These are phyloP conservation scores for Cephalotes varians DNA, from an alignment of 2,888 invertebrate genomes.

Conservation along the genomic window DNA sequence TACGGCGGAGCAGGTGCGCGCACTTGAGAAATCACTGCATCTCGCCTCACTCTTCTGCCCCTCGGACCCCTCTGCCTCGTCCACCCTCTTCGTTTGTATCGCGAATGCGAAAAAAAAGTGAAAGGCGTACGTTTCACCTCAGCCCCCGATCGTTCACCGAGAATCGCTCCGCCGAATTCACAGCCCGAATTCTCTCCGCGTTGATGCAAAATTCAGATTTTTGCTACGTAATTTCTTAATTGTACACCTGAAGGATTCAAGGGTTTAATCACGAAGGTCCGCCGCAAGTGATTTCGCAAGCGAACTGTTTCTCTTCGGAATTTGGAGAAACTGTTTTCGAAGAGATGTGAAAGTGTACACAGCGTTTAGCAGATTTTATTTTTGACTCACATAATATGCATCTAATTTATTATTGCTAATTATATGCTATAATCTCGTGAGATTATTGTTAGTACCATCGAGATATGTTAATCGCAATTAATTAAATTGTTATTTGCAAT, in stretches of 20 bases:
- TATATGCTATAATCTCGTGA: neutral
- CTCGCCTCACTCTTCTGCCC: slow-evolving; percentile 22
- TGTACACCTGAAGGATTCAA: slow-evolving; percentile 11
- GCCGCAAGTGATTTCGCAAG: slow-evolving; percentile 29
- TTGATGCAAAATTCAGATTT: slow-evolving; percentile 37
- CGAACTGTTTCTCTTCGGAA: neutral
- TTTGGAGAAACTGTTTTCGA: slow-evolving; percentile 6
- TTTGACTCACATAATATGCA: neutral
- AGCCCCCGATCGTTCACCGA: neutral
- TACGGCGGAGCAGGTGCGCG: slow-evolving; percentile 67
- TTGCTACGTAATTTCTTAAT: slow-evolving; percentile 47
- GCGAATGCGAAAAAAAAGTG: slow-evolving; percentile 4
- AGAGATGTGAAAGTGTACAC: neutral
- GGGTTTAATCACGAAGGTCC: slow-evolving; percentile 13
- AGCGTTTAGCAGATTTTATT: neutral
- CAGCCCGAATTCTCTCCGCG: neutral
- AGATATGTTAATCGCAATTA: neutral
- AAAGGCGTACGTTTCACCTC: slow-evolving; percentile 54
- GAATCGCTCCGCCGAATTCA: neutral
- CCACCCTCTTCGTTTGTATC: slow-evolving; percentile 1
- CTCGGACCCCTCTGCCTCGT: neutral
- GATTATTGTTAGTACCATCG: neutral
- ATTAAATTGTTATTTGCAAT: neutral
- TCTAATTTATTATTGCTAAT: neutral
- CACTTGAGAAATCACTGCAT: slow-evolving; percentile 73